phyloP scores from a whole-genome alignment of 2,888 invertebrate genomes.

The Hypsopygia costalis region DNA sequence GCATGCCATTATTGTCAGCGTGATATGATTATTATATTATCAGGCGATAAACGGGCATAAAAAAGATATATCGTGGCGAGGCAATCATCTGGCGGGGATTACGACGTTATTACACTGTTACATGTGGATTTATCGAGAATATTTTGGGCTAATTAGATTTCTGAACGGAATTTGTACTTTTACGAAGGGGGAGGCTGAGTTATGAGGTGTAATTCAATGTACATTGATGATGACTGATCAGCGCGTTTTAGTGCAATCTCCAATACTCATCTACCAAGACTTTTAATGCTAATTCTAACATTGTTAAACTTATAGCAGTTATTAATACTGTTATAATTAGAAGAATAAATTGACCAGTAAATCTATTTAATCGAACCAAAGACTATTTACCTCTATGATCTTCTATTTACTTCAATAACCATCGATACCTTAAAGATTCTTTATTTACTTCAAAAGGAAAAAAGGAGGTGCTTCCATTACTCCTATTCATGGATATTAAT shows the following conservation, averaged over 20 bases:
- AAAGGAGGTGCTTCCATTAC: no score
- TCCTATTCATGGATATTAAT: no score
- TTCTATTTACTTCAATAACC: no score
- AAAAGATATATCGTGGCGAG: constrained; percentile 68
- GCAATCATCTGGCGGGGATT: constrained; percentile 71
- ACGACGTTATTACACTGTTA: constrained; percentile 64
- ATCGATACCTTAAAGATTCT: no score
- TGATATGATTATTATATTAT: constrained; percentile 79
- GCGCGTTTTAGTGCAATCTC: background rate
- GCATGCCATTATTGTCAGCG: constrained; percentile 75
- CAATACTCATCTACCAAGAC: no score
- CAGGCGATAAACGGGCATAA: constrained; percentile 75
- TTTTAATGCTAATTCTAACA: no score
- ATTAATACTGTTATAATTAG: no score
- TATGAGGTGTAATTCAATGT: background rate
- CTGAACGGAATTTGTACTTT: constrained; percentile 14
- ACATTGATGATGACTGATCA: constrained; percentile 1
- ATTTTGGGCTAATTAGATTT: constrained; percentile 50
- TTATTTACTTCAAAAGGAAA: no score
- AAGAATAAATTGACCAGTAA: no score
- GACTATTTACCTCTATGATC: no score
- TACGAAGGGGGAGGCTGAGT: background rate
- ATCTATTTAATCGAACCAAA: no score
- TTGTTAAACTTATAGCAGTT: no score
- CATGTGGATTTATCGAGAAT: constrained; percentile 68